Conservation (phyloP, 2,888 invertebrate species). For the Cerceris rybyensis region DNA sequence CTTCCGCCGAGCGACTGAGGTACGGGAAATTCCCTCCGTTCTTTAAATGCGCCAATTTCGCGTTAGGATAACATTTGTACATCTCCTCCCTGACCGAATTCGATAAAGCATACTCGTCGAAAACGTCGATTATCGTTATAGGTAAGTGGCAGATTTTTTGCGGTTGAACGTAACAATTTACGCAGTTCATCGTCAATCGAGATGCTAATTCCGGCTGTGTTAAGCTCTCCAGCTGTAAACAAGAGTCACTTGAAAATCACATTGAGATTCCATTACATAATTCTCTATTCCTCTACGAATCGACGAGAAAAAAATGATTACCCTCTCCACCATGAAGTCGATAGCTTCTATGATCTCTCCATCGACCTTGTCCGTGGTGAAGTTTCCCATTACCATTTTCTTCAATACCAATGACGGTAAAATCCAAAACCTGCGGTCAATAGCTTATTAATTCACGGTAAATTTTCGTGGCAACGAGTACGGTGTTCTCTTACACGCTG, state of each 20-base stretch:
- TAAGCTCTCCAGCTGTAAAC: slow-evolving; percentile 88
- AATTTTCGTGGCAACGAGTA: slow-evolving; percentile 37
- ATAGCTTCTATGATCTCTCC: slow-evolving; percentile 91
- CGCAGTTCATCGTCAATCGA: slow-evolving; percentile 92
- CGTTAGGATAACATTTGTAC: slow-evolving; percentile 93
- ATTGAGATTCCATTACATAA: neutral
- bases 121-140: slow-evolving; percentile 94
- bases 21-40: slow-evolving; percentile 96
- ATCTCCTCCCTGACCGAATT: slow-evolving; percentile 90
- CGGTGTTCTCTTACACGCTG: slow-evolving; percentile 8
- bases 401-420: slow-evolving; percentile 92
- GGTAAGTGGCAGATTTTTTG: slow-evolving; percentile 87
- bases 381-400: slow-evolving; percentile 94
- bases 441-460: neutral
- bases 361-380: slow-evolving; percentile 88
- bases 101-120: slow-evolving; percentile 93
- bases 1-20: slow-evolving; percentile 93
- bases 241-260: neutral
- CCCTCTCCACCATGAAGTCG: slow-evolving; percentile 95
- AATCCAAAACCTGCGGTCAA: slow-evolving; percentile 88
- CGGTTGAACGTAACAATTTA: slow-evolving; percentile 90
- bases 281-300: neutral
- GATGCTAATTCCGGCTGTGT: slow-evolving; percentile 93
- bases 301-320: slow-evolving; percentile 80
- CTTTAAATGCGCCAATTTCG: slow-evolving; percentile 93